Evolutionary conservation across 2,113 vertebrate genomes (phyloP), one percentile per base, ranked within the genome.

Genomic region (Octodon degus): DNA sequence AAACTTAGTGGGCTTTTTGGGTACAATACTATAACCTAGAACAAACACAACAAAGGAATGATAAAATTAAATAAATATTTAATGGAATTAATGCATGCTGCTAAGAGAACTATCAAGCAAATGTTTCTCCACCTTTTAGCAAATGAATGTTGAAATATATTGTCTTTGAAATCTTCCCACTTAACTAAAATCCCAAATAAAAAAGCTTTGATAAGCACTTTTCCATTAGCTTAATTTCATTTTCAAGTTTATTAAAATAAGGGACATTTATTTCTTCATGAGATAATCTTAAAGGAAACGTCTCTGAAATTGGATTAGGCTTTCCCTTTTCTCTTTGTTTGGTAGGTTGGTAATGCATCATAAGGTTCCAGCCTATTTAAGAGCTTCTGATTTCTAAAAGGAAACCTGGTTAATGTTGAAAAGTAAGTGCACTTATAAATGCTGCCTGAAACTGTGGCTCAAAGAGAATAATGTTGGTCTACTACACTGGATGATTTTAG

Each of bases 381-480:
- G 27, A 77, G 8, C n/a, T n/a, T 43, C 0, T 67, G n/a, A 62
- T 88, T 80, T 63, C 11, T 20, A 50, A 88, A 76, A 12, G 5
- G 2, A 11, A 47, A 82, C 2, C 47, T 82, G 17, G 2, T 50
- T 87, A 3, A n/a, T 32, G 27, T 34, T 60, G 32, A 90, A 77
- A 60, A 22, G 17, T 27, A 22, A 74, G 14, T 8, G 9, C 30
- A 24, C 14, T 34, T 19, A 1, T 55, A 37, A 62, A n/a, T 12
- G 0, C 34, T 2, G 5, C 0, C 1, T 16, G 37, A 25, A 34
- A 1, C 62, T 8, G 7, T 24, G 5, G 12, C 37, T 30, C 10
- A 79, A 12, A 74, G n/a, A 40, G 9, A 86, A 63, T 4, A 58
- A 9, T 72, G 1, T 7, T 89, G 10, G 20, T 2, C 12, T 92